Evolutionary conservation across 2,797 vertebrate genomes (phyloP).

Genomic region (Molossus alvarezi): DNA sequence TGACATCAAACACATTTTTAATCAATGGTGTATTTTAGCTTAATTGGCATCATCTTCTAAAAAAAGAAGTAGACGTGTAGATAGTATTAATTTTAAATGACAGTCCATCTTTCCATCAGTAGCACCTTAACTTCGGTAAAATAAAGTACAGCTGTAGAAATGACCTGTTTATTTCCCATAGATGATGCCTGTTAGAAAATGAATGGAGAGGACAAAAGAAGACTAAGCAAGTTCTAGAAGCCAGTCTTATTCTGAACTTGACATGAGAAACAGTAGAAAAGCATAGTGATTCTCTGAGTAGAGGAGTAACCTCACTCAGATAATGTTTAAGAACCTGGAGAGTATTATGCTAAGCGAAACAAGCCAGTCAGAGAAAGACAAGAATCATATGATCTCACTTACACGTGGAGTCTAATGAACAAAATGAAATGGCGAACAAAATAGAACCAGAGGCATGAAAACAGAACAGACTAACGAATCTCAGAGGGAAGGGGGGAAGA

Average conservation of each 20-base stretch:
- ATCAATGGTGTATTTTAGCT: neutral
- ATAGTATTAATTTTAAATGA: constrained; percentile 5
- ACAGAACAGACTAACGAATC: too few relatives aligned
- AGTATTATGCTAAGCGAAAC: too few relatives aligned
- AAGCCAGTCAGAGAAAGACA: too few relatives aligned
- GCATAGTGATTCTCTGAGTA: neutral
- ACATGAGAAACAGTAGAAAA: neutral
- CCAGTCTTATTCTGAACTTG: neutral
- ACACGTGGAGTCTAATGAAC: too few relatives aligned
- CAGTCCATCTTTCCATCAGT: neutral
- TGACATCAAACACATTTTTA: neutral
- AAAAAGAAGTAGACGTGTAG: neutral
- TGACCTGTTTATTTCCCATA: neutral
- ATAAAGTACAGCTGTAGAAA: neutral
- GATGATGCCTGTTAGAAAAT: neutral
- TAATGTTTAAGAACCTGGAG: neutral
- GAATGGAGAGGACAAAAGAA: neutral
- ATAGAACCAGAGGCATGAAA: too few relatives aligned
- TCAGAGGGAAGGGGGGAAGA: too few relatives aligned
- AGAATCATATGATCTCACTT: too few relatives aligned
- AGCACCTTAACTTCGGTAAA: neutral
- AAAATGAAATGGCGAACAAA: too few relatives aligned
- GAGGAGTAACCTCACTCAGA: neutral
- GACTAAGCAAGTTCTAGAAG: neutral
- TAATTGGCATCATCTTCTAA: neutral